Percentiles rank a stretch among this genome's conserved stretches.
phyloP scores from a whole-genome alignment of 2,888 invertebrate genomes.

The Agapostemon virescens region DNA sequence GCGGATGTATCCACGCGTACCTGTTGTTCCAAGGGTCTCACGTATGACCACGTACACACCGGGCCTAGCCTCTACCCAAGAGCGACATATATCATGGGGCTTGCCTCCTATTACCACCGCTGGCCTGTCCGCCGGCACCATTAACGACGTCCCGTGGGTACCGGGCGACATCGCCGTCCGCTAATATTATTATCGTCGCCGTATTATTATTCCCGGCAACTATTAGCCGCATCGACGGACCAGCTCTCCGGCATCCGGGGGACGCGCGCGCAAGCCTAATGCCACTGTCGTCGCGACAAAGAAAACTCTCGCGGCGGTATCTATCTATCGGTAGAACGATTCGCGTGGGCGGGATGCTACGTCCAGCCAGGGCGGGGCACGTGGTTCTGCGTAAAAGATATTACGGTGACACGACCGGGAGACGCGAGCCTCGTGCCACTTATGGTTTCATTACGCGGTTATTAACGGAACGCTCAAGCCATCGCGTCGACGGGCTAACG shows the following conservation, averaged over 20 bases:
- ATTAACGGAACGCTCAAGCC: slow-evolving; percentile 41
- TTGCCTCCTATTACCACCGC: slow-evolving; percentile 38
- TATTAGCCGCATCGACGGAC: slow-evolving; percentile 30
- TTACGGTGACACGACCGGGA: slow-evolving; percentile 15
- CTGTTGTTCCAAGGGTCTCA: slow-evolving; percentile 38
- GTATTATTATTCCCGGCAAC: slow-evolving; percentile 54
- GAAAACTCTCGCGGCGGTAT: slow-evolving; percentile 26
- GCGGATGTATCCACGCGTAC: neutral
- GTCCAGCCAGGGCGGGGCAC: neutral
- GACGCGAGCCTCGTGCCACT: slow-evolving; percentile 30
- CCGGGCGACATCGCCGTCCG: neutral
- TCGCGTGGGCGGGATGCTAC: slow-evolving; percentile 21
- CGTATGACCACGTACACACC: neutral
- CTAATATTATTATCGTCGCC: slow-evolving; percentile 45
- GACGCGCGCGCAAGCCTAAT: slow-evolving; percentile 12
- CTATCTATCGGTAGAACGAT: slow-evolving; percentile 21
- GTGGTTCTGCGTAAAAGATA: slow-evolving; percentile 27
- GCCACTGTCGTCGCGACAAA: slow-evolving; percentile 22
- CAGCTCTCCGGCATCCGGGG: neutral
- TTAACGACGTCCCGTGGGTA: slow-evolving; percentile 44
- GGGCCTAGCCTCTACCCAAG: slow-evolving; percentile 45
- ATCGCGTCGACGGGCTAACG: neutral
- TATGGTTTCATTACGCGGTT: slow-evolving; percentile 53
- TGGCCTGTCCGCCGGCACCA: slow-evolving; percentile 22
- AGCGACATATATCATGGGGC: slow-evolving; percentile 59